phyloP scores from a whole-genome alignment of 2,797 vertebrate genomes.

The Synanceia verrucosa region DNA sequence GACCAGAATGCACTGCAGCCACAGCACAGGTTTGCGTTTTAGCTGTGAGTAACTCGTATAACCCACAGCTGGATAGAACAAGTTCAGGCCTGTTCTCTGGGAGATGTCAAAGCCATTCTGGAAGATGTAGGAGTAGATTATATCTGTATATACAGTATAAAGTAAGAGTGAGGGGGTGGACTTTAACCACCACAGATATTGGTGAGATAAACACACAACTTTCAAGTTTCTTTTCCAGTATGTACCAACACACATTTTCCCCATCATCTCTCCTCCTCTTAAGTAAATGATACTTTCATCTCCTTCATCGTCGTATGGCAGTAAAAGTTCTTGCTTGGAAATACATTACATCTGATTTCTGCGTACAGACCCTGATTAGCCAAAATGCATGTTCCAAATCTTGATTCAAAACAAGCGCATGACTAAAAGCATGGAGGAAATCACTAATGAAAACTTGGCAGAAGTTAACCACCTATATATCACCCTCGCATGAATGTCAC shows the following conservation, averaged over 20 bases:
- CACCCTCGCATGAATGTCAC: slow-evolving; percentile 68
- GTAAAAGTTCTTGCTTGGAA: slow-evolving; percentile 38
- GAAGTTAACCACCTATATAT: slow-evolving; percentile 50
- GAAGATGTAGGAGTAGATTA: slow-evolving; percentile 39
- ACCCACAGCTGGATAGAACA: slow-evolving; percentile 55
- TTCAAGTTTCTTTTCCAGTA: slow-evolving; percentile 5
- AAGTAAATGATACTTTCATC: slow-evolving; percentile 28
- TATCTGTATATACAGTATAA: slow-evolving; percentile 25
- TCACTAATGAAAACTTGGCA: slow-evolving; percentile 73
- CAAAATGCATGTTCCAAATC: slow-evolving; percentile 57
- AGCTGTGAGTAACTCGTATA: slow-evolving; percentile 40
- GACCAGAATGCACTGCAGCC: slow-evolving; percentile 28
- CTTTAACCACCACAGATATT: slow-evolving; percentile 12
- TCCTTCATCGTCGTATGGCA: slow-evolving; percentile 7
- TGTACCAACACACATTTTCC: slow-evolving; percentile 9
- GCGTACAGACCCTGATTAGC: slow-evolving; percentile 54
- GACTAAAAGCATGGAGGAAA: slow-evolving; percentile 62
- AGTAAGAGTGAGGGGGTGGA: neutral
- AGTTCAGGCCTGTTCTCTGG: slow-evolving; percentile 44
- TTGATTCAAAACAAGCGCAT: slow-evolving; percentile 59
- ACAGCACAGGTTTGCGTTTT: slow-evolving; percentile 40
- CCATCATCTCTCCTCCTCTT: slow-evolving; percentile 4
- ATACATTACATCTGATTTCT: slow-evolving; percentile 59
- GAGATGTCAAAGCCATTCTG: slow-evolving; percentile 29
- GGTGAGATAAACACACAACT: slow-evolving; percentile 28